These are phyloP conservation scores for Nebria salina DNA, from an alignment of 2,888 invertebrate genomes.

Conservation along the genomic window DNA sequence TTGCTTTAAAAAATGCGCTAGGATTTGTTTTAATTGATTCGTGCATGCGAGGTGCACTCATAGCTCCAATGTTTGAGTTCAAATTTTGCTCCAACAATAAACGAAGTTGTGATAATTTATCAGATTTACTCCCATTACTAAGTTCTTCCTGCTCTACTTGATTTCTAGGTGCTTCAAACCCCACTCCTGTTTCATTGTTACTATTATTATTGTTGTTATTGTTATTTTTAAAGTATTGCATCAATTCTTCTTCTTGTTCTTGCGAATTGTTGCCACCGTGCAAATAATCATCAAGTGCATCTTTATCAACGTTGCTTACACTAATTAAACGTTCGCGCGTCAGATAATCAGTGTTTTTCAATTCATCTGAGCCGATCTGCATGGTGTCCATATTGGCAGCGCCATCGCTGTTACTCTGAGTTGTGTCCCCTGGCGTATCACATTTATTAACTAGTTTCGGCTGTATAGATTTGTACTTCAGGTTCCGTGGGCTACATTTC, in stretches of 20 bases:
- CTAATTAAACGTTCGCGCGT: slow-evolving; percentile 75
- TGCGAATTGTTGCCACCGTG: slow-evolving; percentile 76
- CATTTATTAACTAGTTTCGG: slow-evolving; percentile 60
- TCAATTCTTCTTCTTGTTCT: slow-evolving; percentile 84
- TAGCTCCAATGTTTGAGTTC: slow-evolving; percentile 56
- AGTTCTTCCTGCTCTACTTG: slow-evolving; percentile 57
- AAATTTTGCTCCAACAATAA: slow-evolving; percentile 76
- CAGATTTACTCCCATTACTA: slow-evolving; percentile 62
- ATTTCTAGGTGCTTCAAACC: background rate
- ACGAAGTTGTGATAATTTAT: slow-evolving; percentile 78
- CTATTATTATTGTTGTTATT: slow-evolving; percentile 51
- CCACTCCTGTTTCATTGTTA: slow-evolving; percentile 44
- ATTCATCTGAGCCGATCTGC: slow-evolving; percentile 29
- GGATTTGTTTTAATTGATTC: slow-evolving; percentile 25
- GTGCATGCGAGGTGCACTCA: slow-evolving; percentile 33
- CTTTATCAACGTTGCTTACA: slow-evolving; percentile 81
- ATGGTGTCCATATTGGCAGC: slow-evolving; percentile 48
- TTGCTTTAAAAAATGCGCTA: slow-evolving; percentile 49
- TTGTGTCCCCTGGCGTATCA: slow-evolving; percentile 48
- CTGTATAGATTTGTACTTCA: slow-evolving; percentile 66
- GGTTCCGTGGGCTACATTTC: slow-evolving; percentile 49
- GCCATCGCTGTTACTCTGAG: slow-evolving; percentile 51
- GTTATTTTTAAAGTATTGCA: slow-evolving; percentile 81
- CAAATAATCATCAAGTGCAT: slow-evolving; percentile 83
- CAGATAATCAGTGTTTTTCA: slow-evolving; percentile 48